Evolutionary conservation across 2,797 vertebrate species (phyloP).

Genomic region (Chromobotia macracanthus): DNA sequence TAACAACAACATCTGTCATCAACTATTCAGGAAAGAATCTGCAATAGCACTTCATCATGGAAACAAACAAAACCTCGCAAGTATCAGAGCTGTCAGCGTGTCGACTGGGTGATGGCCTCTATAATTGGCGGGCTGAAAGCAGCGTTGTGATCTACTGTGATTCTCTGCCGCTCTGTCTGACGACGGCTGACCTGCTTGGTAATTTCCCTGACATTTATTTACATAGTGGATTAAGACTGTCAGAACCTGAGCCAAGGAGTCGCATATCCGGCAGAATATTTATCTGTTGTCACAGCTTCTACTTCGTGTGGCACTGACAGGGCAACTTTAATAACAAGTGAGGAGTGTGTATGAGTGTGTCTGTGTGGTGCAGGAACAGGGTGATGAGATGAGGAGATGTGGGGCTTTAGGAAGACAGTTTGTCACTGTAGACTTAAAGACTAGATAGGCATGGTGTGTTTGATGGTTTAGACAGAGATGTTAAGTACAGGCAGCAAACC

Average conservation of each 20-base stretch:
- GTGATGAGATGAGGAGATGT: slow-evolving; percentile 33
- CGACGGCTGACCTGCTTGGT: slow-evolving; percentile 37
- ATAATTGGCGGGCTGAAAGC: slow-evolving; percentile 51
- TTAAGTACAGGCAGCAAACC: slow-evolving; percentile 17
- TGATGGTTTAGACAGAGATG: slow-evolving; percentile 20
- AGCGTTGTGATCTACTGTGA: slow-evolving; percentile 31
- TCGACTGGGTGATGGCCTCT: slow-evolving; percentile 8
- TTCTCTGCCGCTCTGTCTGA: slow-evolving; percentile 34
- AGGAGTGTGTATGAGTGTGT: slow-evolving; percentile 22
- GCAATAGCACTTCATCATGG: slow-evolving; percentile 24
- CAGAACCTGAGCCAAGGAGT: slow-evolving; percentile 37
- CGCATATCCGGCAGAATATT: slow-evolving; percentile 41
- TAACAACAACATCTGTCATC: slow-evolving; percentile 14
- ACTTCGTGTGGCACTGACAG: slow-evolving; percentile 40
- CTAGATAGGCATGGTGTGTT: slow-evolving; percentile 4
- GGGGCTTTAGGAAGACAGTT: slow-evolving; percentile 34
- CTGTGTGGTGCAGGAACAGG: slow-evolving; percentile 25
- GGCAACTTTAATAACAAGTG: slow-evolving; percentile 50
- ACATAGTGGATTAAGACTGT: slow-evolving; percentile 58
- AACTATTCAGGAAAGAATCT: slow-evolving; percentile 2
- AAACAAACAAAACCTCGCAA: slow-evolving; percentile 35
- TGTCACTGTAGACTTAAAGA: slow-evolving; percentile 10
- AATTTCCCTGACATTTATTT: slow-evolving; percentile 61
- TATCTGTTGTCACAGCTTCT: slow-evolving; percentile 51
- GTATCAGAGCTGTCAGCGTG: slow-evolving; percentile 12